Evolutionary conservation across 1,140 invertebrate genomes (phyloP).

Genomic region (Trichonephila inaurata): DNA sequence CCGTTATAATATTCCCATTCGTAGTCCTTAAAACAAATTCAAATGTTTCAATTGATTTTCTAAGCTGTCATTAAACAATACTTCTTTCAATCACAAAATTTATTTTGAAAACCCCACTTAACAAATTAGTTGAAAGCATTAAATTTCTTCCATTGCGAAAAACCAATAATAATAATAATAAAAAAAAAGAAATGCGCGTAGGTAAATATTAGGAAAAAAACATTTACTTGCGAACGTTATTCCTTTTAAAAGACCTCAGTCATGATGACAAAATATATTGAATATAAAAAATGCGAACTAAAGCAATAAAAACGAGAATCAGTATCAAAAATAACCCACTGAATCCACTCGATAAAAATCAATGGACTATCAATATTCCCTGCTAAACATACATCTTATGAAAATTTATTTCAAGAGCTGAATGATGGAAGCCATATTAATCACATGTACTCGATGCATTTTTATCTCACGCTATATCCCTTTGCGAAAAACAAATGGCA

Average conservation of each 20-base stretch:
- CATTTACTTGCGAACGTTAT: too few relatives aligned
- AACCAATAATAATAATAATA: neutral
- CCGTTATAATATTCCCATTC: too few relatives aligned
- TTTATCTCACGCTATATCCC: constrained; percentile 32
- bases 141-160: too few relatives aligned
- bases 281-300: neutral
- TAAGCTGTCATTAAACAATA: too few relatives aligned
- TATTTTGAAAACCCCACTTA: too few relatives aligned
- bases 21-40: too few relatives aligned
- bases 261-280: neutral
- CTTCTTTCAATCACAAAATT: too few relatives aligned
- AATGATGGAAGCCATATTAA: constrained; percentile 49
- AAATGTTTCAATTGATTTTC: too few relatives aligned
- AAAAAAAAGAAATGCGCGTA: neutral
- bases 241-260: neutral
- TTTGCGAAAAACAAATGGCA: constrained; percentile 37
- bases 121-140: too few relatives aligned
- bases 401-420: constrained; percentile 21
- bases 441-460: constrained; percentile 26
- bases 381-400: constrained; percentile 11
- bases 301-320: neutral
- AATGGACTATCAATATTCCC: constrained; percentile 16
- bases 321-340: neutral
- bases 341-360: neutral
- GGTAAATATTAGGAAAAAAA: neutral